A percentile compares a stretch with the other conserved stretches of the same genome.
These are phyloP conservation scores for Orchesellides sinensis DNA, from an alignment of 2,888 invertebrate genomes.

Conservation along the genomic window DNA sequence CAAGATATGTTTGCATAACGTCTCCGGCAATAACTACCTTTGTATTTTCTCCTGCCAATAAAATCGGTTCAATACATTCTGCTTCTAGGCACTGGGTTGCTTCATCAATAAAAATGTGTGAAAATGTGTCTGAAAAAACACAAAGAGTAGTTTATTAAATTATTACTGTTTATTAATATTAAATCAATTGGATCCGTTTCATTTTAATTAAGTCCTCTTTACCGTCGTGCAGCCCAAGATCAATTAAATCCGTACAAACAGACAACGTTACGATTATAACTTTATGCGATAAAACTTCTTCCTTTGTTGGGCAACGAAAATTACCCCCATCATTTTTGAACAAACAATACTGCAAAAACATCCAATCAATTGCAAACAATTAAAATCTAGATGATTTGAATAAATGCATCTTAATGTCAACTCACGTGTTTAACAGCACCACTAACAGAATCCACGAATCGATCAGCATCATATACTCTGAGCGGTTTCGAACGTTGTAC, in stretches of 20 bases:
- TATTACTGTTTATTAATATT: too few relatives aligned
- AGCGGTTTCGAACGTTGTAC: constrained; percentile 84
- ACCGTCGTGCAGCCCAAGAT: constrained; percentile 83
- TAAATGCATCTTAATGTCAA: constrained; percentile 4
- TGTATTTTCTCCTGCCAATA: constrained; percentile 84
- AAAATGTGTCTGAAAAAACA: constrained; percentile 80
- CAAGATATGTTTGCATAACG: constrained; percentile 81
- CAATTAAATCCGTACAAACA: constrained; percentile 85
- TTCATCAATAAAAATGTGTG: constrained; percentile 90
- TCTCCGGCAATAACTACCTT: constrained; percentile 89
- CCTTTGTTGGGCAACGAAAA: constrained; percentile 84
- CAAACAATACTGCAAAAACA: constrained; percentile 83
- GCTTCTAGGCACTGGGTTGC: constrained; percentile 92
- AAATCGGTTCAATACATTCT: constrained; percentile 89
- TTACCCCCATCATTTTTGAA: constrained; percentile 79
- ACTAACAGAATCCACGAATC: constrained; percentile 88
- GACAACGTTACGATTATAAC: constrained; percentile 88
- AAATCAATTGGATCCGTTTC: too few relatives aligned
- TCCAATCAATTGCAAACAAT: constrained; percentile 45
- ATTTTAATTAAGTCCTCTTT: constrained; percentile 70
- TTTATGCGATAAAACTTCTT: constrained; percentile 84
- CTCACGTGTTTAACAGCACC: constrained; percentile 82
- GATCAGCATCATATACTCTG: constrained; percentile 87
- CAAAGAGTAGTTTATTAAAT: neutral
- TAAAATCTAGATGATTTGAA: neutral